These are phyloP conservation scores for Monarcha castaneiventris DNA, from an alignment of 2,113 vertebrate genomes.

Conservation along the genomic window DNA sequence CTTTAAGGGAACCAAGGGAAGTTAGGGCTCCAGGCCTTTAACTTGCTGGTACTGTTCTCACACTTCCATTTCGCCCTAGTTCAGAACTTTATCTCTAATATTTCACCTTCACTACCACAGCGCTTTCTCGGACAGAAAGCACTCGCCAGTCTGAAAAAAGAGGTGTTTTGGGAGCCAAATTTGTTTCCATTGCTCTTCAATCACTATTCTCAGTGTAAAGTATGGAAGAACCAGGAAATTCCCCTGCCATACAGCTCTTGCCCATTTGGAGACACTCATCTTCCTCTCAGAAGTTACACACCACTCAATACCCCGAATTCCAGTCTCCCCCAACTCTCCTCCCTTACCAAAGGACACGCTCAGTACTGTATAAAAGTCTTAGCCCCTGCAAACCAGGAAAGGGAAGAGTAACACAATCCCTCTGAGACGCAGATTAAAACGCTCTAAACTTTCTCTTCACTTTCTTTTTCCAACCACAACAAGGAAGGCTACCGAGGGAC, in stretches of 20 bases:
- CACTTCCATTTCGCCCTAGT: not conserved
- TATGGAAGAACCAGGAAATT: not conserved
- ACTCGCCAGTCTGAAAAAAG: not conserved
- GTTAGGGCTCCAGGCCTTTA: not conserved
- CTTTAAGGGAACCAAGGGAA: not conserved
- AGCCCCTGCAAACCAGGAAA: fast-evolving
- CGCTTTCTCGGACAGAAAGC: not conserved
- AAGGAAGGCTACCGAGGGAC: not conserved
- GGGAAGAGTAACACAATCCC: fast-evolving
- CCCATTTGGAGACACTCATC: not conserved
- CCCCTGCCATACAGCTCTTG: not conserved
- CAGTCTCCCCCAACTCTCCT: not conserved
- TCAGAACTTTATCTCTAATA: not conserved
- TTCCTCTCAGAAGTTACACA: not conserved
- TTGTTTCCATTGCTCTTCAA: not conserved
- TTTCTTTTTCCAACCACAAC: not conserved
- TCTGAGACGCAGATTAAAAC: fast-evolving
- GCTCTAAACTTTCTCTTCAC: not conserved
- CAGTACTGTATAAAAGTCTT: fast-evolving
- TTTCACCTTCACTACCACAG: not conserved
- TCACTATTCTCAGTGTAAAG: fast-evolving
- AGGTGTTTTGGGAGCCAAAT: not conserved
- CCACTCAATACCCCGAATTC: not conserved
- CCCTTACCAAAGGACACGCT: fast-evolving
- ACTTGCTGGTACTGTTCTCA: not conserved